Percentiles rank a stretch among this genome's conserved stretches.
phyloP scores from a whole-genome alignment of 2,888 invertebrate genomes.

The Tortrix viridana region DNA sequence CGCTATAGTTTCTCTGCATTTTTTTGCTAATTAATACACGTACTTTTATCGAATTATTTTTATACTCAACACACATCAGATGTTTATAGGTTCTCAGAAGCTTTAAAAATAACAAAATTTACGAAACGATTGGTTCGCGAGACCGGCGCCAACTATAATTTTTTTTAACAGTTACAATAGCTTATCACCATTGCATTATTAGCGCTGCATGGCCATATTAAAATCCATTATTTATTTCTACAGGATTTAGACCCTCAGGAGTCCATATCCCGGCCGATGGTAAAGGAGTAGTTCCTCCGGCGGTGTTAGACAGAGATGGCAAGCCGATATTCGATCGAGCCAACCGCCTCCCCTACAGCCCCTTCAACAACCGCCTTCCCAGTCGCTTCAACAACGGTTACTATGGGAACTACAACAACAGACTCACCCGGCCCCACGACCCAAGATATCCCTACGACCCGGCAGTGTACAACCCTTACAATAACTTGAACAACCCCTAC shows the following conservation, averaged over 20 bases:
- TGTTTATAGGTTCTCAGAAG: too few species aligned
- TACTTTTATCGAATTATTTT: too few species aligned
- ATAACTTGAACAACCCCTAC: slow-evolving; percentile 26
- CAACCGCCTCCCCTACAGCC: slow-evolving; percentile 46
- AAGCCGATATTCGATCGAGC: slow-evolving; percentile 49
- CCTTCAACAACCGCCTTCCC: slow-evolving; percentile 57
- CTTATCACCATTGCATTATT: too few species aligned
- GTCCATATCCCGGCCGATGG: slow-evolving; percentile 86
- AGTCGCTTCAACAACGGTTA: slow-evolving; percentile 48
- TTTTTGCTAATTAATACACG: too few species aligned
- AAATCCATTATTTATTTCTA: slow-evolving; percentile 17
- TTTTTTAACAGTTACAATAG: too few species aligned
- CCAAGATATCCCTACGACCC: slow-evolving; percentile 29
- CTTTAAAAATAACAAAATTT: too few species aligned
- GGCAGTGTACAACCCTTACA: slow-evolving; percentile 32
- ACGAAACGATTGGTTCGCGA: too few species aligned
- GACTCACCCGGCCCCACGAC: slow-evolving; percentile 47
- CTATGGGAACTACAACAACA: slow-evolving; percentile 51
- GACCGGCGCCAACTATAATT: too few species aligned
- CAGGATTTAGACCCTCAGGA: slow-evolving; percentile 86
- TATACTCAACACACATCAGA: too few species aligned
- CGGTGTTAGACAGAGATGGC: slow-evolving; percentile 59
- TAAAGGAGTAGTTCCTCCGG: slow-evolving; percentile 76
- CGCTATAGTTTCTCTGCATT: too few species aligned
- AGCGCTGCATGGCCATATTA: too few species aligned